A percentile compares a stretch with the other conserved stretches of the same genome.
These are phyloP conservation scores for Ormyrus pomaceus DNA, from an alignment of 2,888 invertebrate genomes.

Conservation along the genomic window DNA sequence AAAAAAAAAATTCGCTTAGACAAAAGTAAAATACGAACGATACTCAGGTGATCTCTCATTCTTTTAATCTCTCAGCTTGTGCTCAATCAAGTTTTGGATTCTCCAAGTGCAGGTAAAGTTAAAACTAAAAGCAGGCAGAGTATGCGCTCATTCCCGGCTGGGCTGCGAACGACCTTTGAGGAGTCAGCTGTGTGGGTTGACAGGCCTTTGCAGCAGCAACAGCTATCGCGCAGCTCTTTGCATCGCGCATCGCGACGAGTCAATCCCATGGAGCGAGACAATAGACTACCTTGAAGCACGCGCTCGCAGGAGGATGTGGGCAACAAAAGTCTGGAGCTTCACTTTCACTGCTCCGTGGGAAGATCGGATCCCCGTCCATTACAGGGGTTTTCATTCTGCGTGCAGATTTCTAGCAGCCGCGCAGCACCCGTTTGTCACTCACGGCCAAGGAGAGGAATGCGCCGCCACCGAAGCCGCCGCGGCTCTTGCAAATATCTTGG, in stretches of 20 bases:
- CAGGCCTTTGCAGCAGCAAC: background rate
- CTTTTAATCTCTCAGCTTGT: too few species aligned
- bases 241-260: constrained; percentile 58
- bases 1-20: too few species aligned
- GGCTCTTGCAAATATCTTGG: too few species aligned
- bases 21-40: too few species aligned
- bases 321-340: constrained; percentile 38
- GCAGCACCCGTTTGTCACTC: background rate
- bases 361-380: constrained; percentile 63
- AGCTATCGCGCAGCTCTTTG: background rate
- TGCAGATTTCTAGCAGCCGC: background rate
- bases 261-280: constrained; percentile 63
- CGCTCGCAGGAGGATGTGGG: constrained; percentile 60
- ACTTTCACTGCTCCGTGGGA: constrained; percentile 71
- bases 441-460: too few species aligned
- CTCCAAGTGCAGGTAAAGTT: too few species aligned
- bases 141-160: background rate
- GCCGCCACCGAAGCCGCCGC: too few species aligned
- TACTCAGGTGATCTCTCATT: too few species aligned
- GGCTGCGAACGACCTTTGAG: constrained; percentile 20
- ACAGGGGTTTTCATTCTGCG: constrained; percentile 57
- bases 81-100: too few species aligned
- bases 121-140: background rate
- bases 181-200: background rate
- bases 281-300: constrained; percentile 68